A percentile compares a stretch with the other conserved stretches of the same genome.
These are phyloP conservation scores for Harpagoxenus sublaevis DNA, from an alignment of 2,888 invertebrate species.

Conservation along the genomic window DNA sequence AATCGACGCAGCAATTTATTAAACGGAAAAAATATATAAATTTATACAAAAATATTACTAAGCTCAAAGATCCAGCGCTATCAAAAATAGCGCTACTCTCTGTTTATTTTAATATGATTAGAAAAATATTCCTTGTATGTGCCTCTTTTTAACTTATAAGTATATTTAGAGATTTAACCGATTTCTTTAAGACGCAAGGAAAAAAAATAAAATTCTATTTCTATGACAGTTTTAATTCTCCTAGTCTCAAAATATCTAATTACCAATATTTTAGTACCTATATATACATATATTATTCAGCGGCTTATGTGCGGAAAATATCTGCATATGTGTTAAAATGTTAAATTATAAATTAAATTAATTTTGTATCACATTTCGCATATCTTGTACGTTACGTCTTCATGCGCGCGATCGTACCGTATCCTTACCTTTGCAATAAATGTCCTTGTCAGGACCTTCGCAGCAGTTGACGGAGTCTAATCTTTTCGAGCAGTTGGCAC, in stretches of 20 bases:
- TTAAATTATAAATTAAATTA: conserved; percentile 4
- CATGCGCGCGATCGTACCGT: conserved; percentile 21
- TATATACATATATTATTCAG: neutral
- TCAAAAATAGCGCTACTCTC: too few relatives aligned
- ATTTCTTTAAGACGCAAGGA: neutral
- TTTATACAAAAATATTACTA: too few relatives aligned
- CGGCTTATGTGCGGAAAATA: neutral
- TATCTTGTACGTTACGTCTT: conserved; percentile 39
- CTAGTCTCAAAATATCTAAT: neutral
- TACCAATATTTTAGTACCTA: neutral
- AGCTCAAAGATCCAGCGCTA: too few relatives aligned
- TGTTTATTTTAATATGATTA: neutral
- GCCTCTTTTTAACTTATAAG: neutral
- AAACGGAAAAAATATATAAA: too few relatives aligned
- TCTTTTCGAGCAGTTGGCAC: conserved; percentile 94
- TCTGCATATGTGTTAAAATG: neutral
- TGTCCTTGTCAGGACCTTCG: conserved; percentile 97
- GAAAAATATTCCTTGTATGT: neutral
- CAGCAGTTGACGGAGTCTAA: conserved; percentile 97
- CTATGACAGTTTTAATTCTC: neutral
- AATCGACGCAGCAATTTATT: too few relatives aligned
- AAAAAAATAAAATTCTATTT: conserved; percentile 1
- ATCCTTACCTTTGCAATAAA: conserved; percentile 96
- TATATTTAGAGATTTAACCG: neutral
- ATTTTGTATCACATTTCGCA: neutral